A percentile compares a stretch with the other conserved stretches of the same genome.
phyloP scores from a whole-genome alignment of 2,888 invertebrate genomes.

The Andrena bicolor region DNA sequence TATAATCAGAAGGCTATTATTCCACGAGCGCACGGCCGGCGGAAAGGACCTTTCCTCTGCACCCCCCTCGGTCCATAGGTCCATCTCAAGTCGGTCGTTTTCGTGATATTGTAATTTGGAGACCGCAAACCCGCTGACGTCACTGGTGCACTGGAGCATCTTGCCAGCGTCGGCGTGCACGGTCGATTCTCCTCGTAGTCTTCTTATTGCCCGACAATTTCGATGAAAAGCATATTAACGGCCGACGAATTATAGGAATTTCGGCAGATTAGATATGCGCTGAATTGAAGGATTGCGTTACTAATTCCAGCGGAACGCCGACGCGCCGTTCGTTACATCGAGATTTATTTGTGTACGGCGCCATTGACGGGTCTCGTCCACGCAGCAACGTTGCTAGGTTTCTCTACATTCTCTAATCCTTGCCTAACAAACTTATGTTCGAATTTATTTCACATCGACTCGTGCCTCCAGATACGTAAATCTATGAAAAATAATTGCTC shows the following conservation, averaged over 20 bases:
- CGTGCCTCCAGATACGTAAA: neutral
- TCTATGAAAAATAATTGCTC: neutral
- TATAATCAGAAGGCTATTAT: slow-evolving; percentile 81
- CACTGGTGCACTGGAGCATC: slow-evolving; percentile 74
- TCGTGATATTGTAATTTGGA: slow-evolving; percentile 82
- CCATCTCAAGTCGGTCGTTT: slow-evolving; percentile 70
- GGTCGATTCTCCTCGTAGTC: slow-evolving; percentile 14
- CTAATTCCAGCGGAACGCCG: slow-evolving; percentile 60
- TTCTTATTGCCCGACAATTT: slow-evolving; percentile 60
- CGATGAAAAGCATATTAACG: slow-evolving; percentile 75
- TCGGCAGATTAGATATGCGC: slow-evolving; percentile 68
- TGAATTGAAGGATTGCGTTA: slow-evolving; percentile 75
- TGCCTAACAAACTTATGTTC: neutral
- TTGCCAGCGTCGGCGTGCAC: slow-evolving; percentile 70
- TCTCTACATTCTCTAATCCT: neutral
- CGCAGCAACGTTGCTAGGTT: neutral
- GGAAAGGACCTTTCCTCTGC: slow-evolving; percentile 57
- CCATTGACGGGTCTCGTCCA: slow-evolving; percentile 1
- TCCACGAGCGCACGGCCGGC: slow-evolving; percentile 61
- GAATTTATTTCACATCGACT: neutral
- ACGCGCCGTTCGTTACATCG: slow-evolving; percentile 50
- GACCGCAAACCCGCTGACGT: slow-evolving; percentile 78
- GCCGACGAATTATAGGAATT: slow-evolving; percentile 77
- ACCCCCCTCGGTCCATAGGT: slow-evolving; percentile 29
- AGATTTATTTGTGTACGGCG: slow-evolving; percentile 61